A percentile compares a stretch with the other conserved stretches of the same genome.
Conservation (phyloP, 2,113 vertebrate genomes). For the Phylloscopus trochiloides region DNA sequence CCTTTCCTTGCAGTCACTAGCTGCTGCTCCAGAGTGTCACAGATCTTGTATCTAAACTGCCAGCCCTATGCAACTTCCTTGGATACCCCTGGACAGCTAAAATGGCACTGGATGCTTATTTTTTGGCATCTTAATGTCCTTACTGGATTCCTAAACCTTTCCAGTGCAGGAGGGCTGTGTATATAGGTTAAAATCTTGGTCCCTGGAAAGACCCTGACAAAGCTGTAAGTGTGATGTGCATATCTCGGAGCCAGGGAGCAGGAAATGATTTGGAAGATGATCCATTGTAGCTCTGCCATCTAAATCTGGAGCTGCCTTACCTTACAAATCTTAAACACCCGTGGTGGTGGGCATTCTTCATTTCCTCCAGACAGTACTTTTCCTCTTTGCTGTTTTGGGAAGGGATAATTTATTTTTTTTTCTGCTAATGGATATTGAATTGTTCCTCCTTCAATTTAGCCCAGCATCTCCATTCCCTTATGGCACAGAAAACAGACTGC, state of each 20-base stretch:
- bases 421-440: not conserved
- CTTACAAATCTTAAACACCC: not conserved
- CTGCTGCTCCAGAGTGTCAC: not conserved
- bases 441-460: not conserved
- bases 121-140: not conserved
- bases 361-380: not conserved
- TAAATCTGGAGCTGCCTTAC: not conserved
- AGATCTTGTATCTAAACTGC: not conserved
- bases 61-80: not conserved
- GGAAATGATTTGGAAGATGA: not conserved
- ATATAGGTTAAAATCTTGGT: not conserved
- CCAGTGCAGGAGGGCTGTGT: not conserved
- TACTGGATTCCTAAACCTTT: not conserved
- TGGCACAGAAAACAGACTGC: not conserved
- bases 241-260: not conserved
- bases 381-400: not conserved
- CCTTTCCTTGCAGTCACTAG: not conserved
- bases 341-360: not conserved
- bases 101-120: not conserved
- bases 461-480: not conserved
- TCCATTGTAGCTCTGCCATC: not conserved
- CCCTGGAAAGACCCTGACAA: not conserved
- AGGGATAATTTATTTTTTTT: not conserved
- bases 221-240: fast-evolving
- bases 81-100: not conserved